Conservation (phyloP, 2,888 invertebrate genomes). For the Trichogramma evanescens region DNA sequence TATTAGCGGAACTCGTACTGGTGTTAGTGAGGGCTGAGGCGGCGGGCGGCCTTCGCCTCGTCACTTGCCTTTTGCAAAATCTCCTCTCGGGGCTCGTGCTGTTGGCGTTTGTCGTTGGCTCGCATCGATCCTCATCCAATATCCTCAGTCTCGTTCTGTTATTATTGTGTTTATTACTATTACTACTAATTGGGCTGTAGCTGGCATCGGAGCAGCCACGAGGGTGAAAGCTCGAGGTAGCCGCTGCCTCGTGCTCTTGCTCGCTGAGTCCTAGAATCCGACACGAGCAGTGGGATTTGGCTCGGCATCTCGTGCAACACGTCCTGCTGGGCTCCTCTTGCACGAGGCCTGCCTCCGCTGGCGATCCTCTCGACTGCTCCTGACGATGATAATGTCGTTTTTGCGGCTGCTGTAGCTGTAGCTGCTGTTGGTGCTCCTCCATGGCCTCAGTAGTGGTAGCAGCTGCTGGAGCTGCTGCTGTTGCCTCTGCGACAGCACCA, state of each 20-base stretch:
- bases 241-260: no score
- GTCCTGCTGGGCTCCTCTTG: slow-evolving; percentile 3
- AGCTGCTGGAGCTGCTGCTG: slow-evolving; percentile 9
- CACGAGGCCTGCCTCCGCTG: slow-evolving; percentile 6
- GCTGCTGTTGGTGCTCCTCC: slow-evolving; percentile 15
- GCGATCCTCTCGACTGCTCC: slow-evolving; percentile 23
- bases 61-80: not conserved
- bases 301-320: slow-evolving; percentile 30
- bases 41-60: not conserved
- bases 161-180: no score
- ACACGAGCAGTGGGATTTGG: slow-evolving; percentile 3
- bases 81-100: not conserved
- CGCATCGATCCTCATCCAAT: no score
- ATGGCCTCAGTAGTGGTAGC: not conserved
- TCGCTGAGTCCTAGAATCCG: no score
- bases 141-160: no score
- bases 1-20: not conserved
- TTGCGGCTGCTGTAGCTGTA: slow-evolving; percentile 9
- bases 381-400: slow-evolving; percentile 10
- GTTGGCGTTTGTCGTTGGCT: not conserved
- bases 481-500: slow-evolving; percentile 9
- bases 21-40: not conserved
- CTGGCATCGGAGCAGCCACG: not conserved
- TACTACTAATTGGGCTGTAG: not conserved
- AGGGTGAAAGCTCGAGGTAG: no score